Conservation (phyloP, 2,113 vertebrate species). For the Dasyurus viverrinus region DNA sequence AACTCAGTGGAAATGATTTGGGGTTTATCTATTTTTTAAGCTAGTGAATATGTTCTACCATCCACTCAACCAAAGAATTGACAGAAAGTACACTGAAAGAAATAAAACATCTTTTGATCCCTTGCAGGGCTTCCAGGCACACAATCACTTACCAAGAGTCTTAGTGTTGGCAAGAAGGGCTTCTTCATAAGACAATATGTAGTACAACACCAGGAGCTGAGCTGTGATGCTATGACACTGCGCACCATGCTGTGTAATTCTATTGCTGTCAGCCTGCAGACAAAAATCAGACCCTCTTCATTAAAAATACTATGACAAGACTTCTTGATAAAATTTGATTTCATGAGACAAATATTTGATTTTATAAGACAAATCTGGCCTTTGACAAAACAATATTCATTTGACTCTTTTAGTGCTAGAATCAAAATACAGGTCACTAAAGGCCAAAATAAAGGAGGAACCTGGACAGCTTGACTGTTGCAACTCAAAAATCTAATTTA, state of each 20-base stretch:
- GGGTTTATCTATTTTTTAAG: background rate
- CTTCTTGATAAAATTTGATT: background rate
- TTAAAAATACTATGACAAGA: conserved; percentile 7
- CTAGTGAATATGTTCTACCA: background rate
- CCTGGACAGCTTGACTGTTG: background rate
- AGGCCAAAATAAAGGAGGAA: conserved; percentile 13
- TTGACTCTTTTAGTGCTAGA: background rate
- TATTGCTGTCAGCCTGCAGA: conserved; percentile 86
- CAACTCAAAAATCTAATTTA: conserved; percentile 33
- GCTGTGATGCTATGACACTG: conserved; percentile 94
- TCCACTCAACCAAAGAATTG: conserved; percentile 34
- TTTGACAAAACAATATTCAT: background rate
- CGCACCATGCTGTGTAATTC: conserved; percentile 80
- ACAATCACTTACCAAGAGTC: conserved; percentile 88
- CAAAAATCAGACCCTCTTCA: conserved; percentile 28
- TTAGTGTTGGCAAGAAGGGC: conserved; percentile 96
- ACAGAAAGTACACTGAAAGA: conserved; percentile 24
- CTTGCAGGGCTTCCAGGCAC: too few species aligned
- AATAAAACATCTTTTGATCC: background rate
- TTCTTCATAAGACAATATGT: conserved; percentile 96
- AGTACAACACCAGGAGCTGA: conserved; percentile 96
- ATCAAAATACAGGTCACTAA: background rate
- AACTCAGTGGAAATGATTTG: background rate
- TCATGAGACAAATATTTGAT: conserved; percentile 7
- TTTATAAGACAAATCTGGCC: background rate